These are phyloP conservation scores for Scomber japonicus DNA, from an alignment of 2,113 vertebrate species.

Conservation along the genomic window DNA sequence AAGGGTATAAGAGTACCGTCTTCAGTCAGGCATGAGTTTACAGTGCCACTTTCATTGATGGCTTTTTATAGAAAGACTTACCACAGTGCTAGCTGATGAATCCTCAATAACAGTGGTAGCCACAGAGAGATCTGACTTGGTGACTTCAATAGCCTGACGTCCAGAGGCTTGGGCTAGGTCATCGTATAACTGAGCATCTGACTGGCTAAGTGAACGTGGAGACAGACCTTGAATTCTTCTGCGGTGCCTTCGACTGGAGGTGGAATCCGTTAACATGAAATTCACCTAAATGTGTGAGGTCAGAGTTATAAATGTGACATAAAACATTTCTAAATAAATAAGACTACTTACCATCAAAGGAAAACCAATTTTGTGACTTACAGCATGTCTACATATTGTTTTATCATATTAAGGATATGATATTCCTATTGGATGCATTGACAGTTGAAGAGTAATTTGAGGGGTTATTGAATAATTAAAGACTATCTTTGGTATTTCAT, in stretches of 20 bases:
- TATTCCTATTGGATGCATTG: conserved; percentile 12
- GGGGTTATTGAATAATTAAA: too few species aligned
- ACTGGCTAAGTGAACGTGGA: conserved; percentile 5
- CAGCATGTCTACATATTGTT: too few species aligned
- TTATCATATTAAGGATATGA: too few species aligned
- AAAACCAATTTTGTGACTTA: too few species aligned
- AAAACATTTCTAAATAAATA: neutral
- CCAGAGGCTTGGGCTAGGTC: conserved; percentile 78
- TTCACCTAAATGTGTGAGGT: conserved; percentile 63
- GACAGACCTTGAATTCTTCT: neutral
- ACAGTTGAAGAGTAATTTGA: neutral
- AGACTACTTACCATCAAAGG: too few species aligned
- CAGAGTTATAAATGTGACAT: neutral
- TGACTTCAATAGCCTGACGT: conserved; percentile 76
- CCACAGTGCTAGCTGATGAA: conserved; percentile 66
- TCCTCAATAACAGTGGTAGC: conserved; percentile 75
- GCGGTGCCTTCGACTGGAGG: conserved; percentile 22
- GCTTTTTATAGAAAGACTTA: conserved; percentile 23
- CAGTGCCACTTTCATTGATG: too few species aligned
- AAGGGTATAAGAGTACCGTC: too few species aligned
- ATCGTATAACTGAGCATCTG: conserved; percentile 66
- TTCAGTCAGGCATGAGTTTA: neutral
- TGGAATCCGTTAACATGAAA: conserved; percentile 75
- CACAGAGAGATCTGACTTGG: conserved; percentile 64
- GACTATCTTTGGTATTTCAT: too few species aligned